These are phyloP conservation scores for Heterohyrax brucei DNA, from an alignment of 2,797 vertebrate genomes.

Conservation along the genomic window DNA sequence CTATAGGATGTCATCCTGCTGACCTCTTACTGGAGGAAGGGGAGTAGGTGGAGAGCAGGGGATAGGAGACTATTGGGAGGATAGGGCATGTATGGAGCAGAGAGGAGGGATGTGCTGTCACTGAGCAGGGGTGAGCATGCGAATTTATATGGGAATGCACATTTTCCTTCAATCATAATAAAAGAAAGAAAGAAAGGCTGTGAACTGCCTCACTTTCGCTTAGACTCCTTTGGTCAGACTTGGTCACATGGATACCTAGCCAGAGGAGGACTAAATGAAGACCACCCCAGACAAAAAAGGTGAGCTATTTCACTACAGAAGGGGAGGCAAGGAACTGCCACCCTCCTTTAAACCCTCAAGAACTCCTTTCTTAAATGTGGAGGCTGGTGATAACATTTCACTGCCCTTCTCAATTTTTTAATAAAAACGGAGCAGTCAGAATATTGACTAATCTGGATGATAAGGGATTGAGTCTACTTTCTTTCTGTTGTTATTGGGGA, in stretches of 20 bases:
- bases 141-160: too few species aligned
- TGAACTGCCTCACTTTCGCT: too few species aligned
- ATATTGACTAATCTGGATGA: background rate
- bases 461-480: background rate
- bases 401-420: background rate
- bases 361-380: background rate
- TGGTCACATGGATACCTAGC: background rate
- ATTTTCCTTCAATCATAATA: too few species aligned
- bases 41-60: too few species aligned
- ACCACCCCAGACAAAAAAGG: background rate
- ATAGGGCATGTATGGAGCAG: too few species aligned
- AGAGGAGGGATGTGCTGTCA: too few species aligned
- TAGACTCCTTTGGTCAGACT: too few species aligned
- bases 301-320: background rate
- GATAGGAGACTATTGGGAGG: too few species aligned
- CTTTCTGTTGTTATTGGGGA: background rate
- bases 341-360: background rate
- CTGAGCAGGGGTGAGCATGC: too few species aligned
- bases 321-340: background rate
- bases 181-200: too few species aligned
- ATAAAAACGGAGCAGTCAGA: slow-evolving; percentile 28
- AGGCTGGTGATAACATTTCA: background rate
- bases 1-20: too few species aligned
- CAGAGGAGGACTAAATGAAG: background rate
- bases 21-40: too few species aligned